These are phyloP conservation scores for Galemys pyrenaicus DNA, from an alignment of 2,113 vertebrate genomes.

Conservation along the genomic window DNA sequence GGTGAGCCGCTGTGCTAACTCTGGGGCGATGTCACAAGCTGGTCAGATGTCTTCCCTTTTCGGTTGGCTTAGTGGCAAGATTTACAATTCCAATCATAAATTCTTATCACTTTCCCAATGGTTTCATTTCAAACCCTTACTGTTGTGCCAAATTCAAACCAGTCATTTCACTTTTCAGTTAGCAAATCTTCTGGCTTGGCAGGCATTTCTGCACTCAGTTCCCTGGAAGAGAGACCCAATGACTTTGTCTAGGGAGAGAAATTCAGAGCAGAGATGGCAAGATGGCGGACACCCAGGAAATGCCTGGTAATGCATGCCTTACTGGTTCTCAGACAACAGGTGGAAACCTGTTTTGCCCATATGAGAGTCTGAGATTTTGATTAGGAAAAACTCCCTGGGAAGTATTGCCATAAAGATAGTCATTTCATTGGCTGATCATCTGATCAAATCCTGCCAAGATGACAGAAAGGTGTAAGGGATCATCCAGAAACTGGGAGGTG, in stretches of 20 bases:
- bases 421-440: constrained; percentile 48
- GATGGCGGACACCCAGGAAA: background rate
- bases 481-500: constrained; percentile 25
- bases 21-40: constrained; percentile 49
- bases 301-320: constrained; percentile 22
- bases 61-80: constrained; percentile 69
- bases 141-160: constrained; percentile 48
- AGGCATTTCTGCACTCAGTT: background rate
- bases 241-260: background rate
- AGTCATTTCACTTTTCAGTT: background rate
- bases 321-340: constrained; percentile 55
- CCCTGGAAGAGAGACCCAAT: background rate
- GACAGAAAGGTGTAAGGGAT: constrained; percentile 48
- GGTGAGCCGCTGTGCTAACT: background rate
- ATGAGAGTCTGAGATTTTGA: constrained; percentile 34
- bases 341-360: constrained; percentile 51
- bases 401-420: constrained; percentile 1
- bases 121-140: background rate
- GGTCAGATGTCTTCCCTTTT: constrained; percentile 68
- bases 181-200: constrained; percentile 30
- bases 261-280: background rate
- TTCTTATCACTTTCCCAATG: constrained; percentile 10
- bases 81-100: constrained; percentile 60
- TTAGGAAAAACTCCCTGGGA: constrained; percentile 26
- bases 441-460: constrained; percentile 42